Conservation (phyloP, 2,888 invertebrate genomes). For the Hypena proboscidalis region DNA sequence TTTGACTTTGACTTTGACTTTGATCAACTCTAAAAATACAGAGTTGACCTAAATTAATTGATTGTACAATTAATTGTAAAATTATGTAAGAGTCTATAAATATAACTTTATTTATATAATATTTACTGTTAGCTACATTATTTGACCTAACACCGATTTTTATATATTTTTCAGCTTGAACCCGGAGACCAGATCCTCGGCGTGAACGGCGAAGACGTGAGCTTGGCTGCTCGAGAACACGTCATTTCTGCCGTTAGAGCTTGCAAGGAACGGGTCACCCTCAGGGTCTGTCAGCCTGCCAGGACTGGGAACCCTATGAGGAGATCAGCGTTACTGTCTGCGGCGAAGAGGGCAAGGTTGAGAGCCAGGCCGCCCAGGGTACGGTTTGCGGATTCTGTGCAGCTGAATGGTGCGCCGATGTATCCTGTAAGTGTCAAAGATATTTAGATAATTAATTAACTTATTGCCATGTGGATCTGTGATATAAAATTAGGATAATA, state of each 20-base stretch:
- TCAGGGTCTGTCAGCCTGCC: constrained; percentile 94
- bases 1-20: too few species aligned
- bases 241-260: constrained; percentile 95
- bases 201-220: constrained; percentile 96
- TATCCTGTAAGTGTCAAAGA: constrained; percentile 92
- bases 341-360: constrained; percentile 93
- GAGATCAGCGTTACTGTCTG: constrained; percentile 94
- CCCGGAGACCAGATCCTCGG: constrained; percentile 96
- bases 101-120: too few species aligned
- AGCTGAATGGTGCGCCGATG: constrained; percentile 93
- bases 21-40: too few species aligned
- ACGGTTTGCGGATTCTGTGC: constrained; percentile 95
- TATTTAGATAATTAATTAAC: too few species aligned
- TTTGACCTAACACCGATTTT: not conserved
- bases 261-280: constrained; percentile 89
- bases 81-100: too few species aligned
- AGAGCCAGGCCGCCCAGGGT: constrained; percentile 93
- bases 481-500: too few species aligned
- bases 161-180: constrained; percentile 88
- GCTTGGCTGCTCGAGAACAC: constrained; percentile 93
- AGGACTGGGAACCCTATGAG: constrained; percentile 83
- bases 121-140: too few species aligned
- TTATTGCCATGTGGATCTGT: too few species aligned
- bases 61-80: too few species aligned
- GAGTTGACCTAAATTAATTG: too few species aligned